Evolutionary conservation across 2,113 vertebrate genomes (phyloP).

Genomic region (Procapra przewalskii): DNA sequence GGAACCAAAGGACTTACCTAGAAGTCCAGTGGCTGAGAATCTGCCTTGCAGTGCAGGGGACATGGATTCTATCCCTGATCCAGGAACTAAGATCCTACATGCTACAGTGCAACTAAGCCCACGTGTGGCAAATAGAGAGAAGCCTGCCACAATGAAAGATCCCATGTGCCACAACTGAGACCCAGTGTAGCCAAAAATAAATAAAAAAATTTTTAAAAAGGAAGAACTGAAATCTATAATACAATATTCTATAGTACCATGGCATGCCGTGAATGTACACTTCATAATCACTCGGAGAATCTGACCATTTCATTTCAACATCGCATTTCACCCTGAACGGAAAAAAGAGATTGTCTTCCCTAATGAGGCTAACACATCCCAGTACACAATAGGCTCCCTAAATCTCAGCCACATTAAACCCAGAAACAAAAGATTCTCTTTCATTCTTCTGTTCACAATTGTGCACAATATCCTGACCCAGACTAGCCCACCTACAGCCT

Average conservation of each 20-base stretch:
- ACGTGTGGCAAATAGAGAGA: rapidly evolving
- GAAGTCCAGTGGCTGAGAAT: not conserved
- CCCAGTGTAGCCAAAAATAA: not conserved
- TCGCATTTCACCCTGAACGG: not conserved
- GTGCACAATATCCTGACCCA: not conserved
- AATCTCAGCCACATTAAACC: not conserved
- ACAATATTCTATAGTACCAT: not conserved
- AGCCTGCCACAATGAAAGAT: not conserved
- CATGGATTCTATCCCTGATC: not conserved
- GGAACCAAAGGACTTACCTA: not conserved
- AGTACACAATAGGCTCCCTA: not conserved
- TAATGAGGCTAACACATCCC: not conserved
- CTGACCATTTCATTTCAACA: not conserved
- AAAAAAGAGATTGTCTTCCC: not conserved
- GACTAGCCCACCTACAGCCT: rapidly evolving
- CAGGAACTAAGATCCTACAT: not conserved
- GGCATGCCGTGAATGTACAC: not conserved
- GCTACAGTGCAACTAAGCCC: not conserved
- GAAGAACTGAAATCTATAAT: not conserved
- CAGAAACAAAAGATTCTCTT: not conserved
- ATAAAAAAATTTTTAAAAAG: not conserved
- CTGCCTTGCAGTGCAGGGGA: not conserved
- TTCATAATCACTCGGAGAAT: not conserved
- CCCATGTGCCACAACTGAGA: not conserved
- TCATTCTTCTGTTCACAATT: not conserved